phyloP scores from a whole-genome alignment of 1,140 invertebrate species.

The Euborellia annulipes region DNA sequence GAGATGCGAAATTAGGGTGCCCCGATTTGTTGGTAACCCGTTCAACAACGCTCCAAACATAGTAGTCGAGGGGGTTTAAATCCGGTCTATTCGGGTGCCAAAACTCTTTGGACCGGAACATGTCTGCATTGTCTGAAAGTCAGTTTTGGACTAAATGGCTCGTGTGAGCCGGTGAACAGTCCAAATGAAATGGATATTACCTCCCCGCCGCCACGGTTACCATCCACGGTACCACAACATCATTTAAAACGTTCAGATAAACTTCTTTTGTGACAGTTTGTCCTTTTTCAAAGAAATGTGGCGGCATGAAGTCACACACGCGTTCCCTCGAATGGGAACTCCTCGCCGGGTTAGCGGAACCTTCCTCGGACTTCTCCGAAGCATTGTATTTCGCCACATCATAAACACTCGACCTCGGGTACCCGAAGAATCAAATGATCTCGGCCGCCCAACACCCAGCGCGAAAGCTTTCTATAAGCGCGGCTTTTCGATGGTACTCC shows the following conservation, averaged over 20 bases:
- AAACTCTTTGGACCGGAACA: conserved; percentile 4
- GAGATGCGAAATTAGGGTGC: too few species aligned
- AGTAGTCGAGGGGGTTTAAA: background rate
- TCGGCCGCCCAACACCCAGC: background rate
- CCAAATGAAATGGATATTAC: too few species aligned
- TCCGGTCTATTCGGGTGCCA: conserved; percentile 3
- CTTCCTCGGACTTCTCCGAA: conserved; percentile 1
- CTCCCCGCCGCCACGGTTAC: background rate
- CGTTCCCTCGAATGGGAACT: conserved; percentile 1
- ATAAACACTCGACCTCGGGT: conserved; percentile 2
- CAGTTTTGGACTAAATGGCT: conserved; percentile 1
- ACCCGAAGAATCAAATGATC: conserved; percentile 3
- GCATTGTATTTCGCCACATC: conserved; percentile 4
- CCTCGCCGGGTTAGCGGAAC: background rate
- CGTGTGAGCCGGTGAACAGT: background rate
- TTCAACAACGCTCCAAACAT: background rate
- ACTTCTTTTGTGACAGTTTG: conserved; percentile 1
- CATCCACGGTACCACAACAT: background rate
- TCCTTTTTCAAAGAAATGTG: background rate
- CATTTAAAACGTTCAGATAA: background rate
- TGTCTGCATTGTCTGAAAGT: background rate
- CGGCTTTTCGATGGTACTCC: conserved; percentile 3
- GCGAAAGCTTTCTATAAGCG: conserved; percentile 5
- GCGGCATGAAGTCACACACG: background rate
- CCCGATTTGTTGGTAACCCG: background rate